phyloP scores from a whole-genome alignment of 2,797 vertebrate genomes.

The Dermochelys coriacea region DNA sequence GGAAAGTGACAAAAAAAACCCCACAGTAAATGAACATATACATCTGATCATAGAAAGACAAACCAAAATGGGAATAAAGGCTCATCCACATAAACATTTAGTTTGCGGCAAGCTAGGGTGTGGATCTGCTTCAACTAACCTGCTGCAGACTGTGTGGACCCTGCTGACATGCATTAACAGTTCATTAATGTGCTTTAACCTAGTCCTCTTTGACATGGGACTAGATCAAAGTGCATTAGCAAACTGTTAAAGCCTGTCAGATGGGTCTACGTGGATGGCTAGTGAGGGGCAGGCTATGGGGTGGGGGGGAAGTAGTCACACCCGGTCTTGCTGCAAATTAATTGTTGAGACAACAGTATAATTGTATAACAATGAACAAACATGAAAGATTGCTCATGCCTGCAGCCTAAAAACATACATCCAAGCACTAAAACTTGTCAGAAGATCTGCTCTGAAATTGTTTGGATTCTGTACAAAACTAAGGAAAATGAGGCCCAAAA shows the following conservation, averaged over 20 bases:
- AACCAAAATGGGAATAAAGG: neutral
- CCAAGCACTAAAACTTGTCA: neutral
- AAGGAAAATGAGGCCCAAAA: neutral
- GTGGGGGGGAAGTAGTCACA: neutral
- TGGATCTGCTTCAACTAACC: too few relatives aligned
- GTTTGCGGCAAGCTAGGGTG: too few relatives aligned
- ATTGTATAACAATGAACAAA: neutral
- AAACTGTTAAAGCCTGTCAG: neutral
- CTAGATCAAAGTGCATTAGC: neutral
- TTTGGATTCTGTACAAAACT: neutral
- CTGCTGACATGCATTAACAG: too few relatives aligned
- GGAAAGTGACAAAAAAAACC: too few relatives aligned
- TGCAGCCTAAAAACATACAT: neutral
- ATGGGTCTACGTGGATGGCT: neutral
- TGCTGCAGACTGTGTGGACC: too few relatives aligned
- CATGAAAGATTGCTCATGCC: neutral
- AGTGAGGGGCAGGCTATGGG: too few relatives aligned
- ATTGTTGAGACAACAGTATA: neutral
- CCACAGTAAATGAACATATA: neutral
- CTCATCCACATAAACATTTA: too few relatives aligned
- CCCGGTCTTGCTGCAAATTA: neutral
- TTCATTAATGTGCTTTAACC: neutral
- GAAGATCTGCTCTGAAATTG: neutral
- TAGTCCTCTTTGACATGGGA: neutral
- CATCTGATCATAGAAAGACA: neutral